Evolutionary conservation across 2,888 invertebrate genomes (phyloP).

Genomic region (Apotomis turbidana): DNA sequence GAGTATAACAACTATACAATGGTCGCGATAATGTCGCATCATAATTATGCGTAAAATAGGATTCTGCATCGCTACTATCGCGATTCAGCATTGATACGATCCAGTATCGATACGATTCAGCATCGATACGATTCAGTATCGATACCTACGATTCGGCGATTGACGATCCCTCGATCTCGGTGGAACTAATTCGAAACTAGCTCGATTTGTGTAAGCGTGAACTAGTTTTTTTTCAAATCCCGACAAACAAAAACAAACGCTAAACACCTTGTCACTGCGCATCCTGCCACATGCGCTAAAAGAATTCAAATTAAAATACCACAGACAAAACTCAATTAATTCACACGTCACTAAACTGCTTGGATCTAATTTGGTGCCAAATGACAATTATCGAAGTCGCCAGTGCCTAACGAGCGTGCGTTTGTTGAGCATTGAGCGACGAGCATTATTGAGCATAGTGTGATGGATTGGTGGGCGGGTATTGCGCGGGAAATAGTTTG

Average conservation of each 20-base stretch:
- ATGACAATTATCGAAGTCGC: constrained; percentile 78
- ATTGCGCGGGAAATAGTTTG: constrained; percentile 61
- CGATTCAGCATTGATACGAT: no score
- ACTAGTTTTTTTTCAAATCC: no score
- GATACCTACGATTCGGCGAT: no score
- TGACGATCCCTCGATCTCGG: no score
- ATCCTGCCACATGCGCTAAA: constrained; percentile 43
- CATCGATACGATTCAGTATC: no score
- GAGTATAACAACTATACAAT: no score
- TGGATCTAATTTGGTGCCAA: constrained; percentile 68
- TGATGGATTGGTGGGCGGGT: constrained; percentile 67
- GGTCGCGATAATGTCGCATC: no score
- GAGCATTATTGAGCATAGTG: constrained; percentile 39
- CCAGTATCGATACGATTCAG: no score
- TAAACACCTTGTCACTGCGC: constrained; percentile 34
- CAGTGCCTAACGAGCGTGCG: constrained; percentile 65
- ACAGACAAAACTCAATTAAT: constrained; percentile 41
- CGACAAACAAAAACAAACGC: neutral
- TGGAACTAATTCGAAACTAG: no score
- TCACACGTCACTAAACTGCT: constrained; percentile 53
- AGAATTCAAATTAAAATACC: constrained; percentile 60
- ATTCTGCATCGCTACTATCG: no score
- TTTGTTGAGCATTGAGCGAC: constrained; percentile 53
- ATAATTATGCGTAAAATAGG: no score
- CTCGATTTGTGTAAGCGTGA: no score